Evolutionary conservation across 2,888 invertebrate genomes (phyloP), one percentile per base, ranked within the genome.

Genomic region (Lypha dubia): DNA sequence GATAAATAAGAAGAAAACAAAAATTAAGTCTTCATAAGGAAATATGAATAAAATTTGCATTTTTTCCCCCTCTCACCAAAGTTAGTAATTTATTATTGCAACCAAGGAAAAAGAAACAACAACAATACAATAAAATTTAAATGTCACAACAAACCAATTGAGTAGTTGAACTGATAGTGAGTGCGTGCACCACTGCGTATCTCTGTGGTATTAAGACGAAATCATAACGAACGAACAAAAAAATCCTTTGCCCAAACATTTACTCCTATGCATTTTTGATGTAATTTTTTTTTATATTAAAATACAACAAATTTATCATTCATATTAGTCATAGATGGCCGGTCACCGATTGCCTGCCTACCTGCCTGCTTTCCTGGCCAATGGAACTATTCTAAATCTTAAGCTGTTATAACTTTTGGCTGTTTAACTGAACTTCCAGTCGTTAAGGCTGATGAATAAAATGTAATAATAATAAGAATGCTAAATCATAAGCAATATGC

Each of bases 101-200:
- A 53, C 28, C 7, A 11, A 35, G 17, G 4, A 58, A 35, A 4
- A 9, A 17, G n/a, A 60, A 41, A 0, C 15, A 62, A 44, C 22
- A 49, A 38, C 0, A 58, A 44, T 9, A 60, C 63, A 68, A 32
- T 65, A 73, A 63, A 76, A 76, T 84, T 56, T 35, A 77, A 81
- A 84, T 81, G 84, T 84, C 81, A 84, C 77, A 84, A 84, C 77
- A 84, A 81, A 63, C 46, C 73, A 68, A 77, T 74, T 74, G 73
- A 70, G 68, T 51, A 56, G 11, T 73, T 46, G 17, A 56, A 35
- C 35, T 7, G 5, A 8, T 17, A 17, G 46, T n/a, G n/a, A n/a
- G n/a, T n/a, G n/a, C n/a, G n/a, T 58, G 24, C 35, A 35, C 35
- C 46, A 35, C 44, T n/a, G 38, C 41, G 38, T 53, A 53, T 28